Base-by-base conservation (phyloP, 2,113 vertebrate species). In the Scartelaos histophorus region DNA sequence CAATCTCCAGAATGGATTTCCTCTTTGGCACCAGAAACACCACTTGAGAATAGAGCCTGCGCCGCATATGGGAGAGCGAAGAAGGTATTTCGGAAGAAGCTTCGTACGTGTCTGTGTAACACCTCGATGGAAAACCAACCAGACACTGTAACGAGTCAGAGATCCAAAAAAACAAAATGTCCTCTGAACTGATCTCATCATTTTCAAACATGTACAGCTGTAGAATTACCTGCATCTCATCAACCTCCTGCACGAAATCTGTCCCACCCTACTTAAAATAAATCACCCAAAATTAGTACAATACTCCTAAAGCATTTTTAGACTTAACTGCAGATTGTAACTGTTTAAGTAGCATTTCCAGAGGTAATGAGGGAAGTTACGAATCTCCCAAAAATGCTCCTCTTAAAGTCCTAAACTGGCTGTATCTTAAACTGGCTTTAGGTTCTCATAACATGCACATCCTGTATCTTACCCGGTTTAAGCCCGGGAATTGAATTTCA, bases 1-100 rank as follows among this genome's bases (percentile, higher is more conserved):
- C 85, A 91, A 90, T 86, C 78, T 85, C 64, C 82, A 83, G 85
- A 81, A 85, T 91, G 86, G 83, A 89, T 90, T 92, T 90, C 86
- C 88, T 88, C 74, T 90, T 69, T 86, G 86, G 86, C 82, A 64
- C 66, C 80, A 34, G 29, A 67, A 73, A 65, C 61, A 24, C 67
- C 45, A 29, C 70, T 64, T 68, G 56, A 81, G 82, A 70, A 76
- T 45, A 60, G 66, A 76, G 82, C 82, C 73, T 79, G 81, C 73
- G 76, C 75, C 77, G 75, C 85, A 90, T 64, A 79, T 85, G 84
- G 81, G 72, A 76, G 73, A 75, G 75, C 4, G 45, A 76, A n/a
- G 38, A 43, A 72, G 64, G 67, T 22, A n/a, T 75, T 77, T 38
- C n/a, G 49, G 68, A 81, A 66, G 24, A 73, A 57, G 75, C 61